Evolutionary conservation across 2,113 vertebrate genomes (phyloP), one percentile per base, ranked within the genome.

Genomic region (Tenebrosternarchus preto): DNA sequence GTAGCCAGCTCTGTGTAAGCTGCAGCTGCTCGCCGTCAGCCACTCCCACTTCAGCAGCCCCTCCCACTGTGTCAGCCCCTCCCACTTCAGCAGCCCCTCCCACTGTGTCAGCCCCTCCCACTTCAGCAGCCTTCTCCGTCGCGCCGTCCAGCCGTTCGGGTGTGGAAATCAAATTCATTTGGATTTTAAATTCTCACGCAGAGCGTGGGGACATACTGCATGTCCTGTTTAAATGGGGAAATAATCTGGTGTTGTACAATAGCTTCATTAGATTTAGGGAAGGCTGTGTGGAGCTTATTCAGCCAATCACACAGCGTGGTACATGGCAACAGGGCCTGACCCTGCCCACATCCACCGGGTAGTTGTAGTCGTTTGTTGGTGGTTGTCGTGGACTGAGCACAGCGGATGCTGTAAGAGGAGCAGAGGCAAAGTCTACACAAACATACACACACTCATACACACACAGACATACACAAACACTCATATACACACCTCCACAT

Each of bases 341-440:
- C 17, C 56, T 60, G 57, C 24, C 43, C 12, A 9, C 46, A 5
- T 31, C 31, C 60, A 59, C 20, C 70, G 20, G 56, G 59, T 29
- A 33, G 17, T 73, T 55, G 53, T 36, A 24, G n/a, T 69, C 22
- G 64, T n/a, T 74, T 75, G n/a, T n/a, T n/a, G n/a, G n/a, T 70
- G 80, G 78, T 39, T 59, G 67, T 29, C 78, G 85, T 78, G 85
- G 77, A 75, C 70, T 80, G 43, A 46, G 68, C 68, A 59, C 43
- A 55, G 77, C 71, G 69, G 20, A 29, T 70, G 74, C 75, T 73
- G 78, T 81, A 74, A 57, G 39, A 71, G 74, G 80, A 84, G 11
- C 9, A 50, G 43, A 12, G 43, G 43, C 12, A 12, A 9, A 50
- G 43, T 12, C 9, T 50, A 55, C 69, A 55, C 69, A 55, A 31